Evolutionary conservation across 1,140 invertebrate genomes (phyloP).

Genomic region (Penaeus japonicus): DNA sequence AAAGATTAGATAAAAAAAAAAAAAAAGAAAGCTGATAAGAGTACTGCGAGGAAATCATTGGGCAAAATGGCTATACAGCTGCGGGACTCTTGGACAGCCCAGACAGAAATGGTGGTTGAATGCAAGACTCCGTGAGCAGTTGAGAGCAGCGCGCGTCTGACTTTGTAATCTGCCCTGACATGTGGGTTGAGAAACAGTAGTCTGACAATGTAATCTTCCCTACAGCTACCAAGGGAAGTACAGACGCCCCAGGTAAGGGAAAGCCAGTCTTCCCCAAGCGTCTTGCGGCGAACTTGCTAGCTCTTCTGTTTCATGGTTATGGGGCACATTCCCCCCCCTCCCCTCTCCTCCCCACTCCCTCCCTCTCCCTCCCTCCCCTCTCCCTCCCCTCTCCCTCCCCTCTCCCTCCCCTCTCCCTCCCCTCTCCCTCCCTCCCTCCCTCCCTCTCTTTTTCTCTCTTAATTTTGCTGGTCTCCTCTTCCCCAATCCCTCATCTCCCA

Average conservation of each 20-base stretch:
- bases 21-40: background rate
- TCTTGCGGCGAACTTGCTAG: slow-evolving; percentile 47
- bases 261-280: slow-evolving; percentile 45
- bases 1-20: background rate
- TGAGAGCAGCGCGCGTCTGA: slow-evolving; percentile 27
- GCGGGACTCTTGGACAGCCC: slow-evolving; percentile 53
- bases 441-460: too few species aligned
- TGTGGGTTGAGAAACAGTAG: slow-evolving; percentile 24
- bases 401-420: too few species aligned
- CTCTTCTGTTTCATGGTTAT: background rate
- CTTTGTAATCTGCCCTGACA: slow-evolving; percentile 17
- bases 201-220: slow-evolving; percentile 50
- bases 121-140: slow-evolving; percentile 43
- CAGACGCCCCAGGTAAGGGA: slow-evolving; percentile 55
- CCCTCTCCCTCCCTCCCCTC: too few species aligned
- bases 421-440: too few species aligned
- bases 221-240: slow-evolving; percentile 55
- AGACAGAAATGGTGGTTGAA: slow-evolving; percentile 28
- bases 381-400: too few species aligned
- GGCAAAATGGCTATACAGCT: background rate
- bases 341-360: too few species aligned
- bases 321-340: too few species aligned
- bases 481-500: too few species aligned
- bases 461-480: too few species aligned
- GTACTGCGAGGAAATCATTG: background rate